Percentiles rank a stretch among this genome's conserved stretches.
These are phyloP conservation scores for Paraescarpia echinospica DNA, from an alignment of 1,140 invertebrate genomes.

Conservation along the genomic window DNA sequence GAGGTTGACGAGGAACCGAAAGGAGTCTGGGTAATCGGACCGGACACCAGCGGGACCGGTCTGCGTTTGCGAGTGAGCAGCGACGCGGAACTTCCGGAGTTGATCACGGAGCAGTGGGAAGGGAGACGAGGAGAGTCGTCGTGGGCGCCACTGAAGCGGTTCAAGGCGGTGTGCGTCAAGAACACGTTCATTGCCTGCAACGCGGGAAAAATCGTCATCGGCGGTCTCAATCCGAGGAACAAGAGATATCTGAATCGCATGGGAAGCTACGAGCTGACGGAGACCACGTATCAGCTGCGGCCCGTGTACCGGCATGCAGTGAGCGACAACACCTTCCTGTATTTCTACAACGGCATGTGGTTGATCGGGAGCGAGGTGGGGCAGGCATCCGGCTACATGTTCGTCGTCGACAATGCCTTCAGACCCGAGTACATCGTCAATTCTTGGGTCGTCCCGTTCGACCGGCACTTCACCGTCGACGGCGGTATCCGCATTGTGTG, in stretches of 20 bases:
- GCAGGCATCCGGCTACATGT: background rate
- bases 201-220: background rate
- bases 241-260: background rate
- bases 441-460: slow-evolving; percentile 6
- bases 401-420: slow-evolving; percentile 10
- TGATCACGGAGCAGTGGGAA: background rate
- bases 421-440: background rate
- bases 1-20: background rate
- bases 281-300: background rate
- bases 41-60: background rate
- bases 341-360: background rate
- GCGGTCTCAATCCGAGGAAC: slow-evolving; percentile 6
- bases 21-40: background rate
- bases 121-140: background rate
- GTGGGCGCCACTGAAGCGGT: background rate
- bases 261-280: background rate
- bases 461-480: background rate
- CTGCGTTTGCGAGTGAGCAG: background rate
- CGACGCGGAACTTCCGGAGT: background rate
- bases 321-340: background rate
- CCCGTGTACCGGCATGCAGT: background rate
- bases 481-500: background rate
- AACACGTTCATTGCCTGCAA: background rate
- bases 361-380: slow-evolving; percentile 7
- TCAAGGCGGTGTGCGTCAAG: slow-evolving; percentile 1